A percentile compares a stretch with the other conserved stretches of the same genome.
phyloP scores from a whole-genome alignment of 2,113 vertebrate genomes.

The Microtus ochrogaster region DNA sequence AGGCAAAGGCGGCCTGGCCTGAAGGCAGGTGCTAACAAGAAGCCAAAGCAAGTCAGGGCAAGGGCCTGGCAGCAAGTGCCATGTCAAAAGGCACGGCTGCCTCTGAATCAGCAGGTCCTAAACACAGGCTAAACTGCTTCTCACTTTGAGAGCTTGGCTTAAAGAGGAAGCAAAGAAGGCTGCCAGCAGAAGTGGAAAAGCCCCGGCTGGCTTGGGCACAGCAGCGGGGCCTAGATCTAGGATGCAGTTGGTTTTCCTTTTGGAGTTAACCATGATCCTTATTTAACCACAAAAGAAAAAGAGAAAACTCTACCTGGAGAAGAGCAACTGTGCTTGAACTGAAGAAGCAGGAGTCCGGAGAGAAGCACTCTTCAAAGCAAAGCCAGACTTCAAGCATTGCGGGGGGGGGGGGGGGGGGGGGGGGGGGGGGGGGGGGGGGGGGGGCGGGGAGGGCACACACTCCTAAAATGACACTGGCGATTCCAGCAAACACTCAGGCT shows the following conservation, averaged over 20 bases:
- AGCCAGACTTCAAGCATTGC: not conserved
- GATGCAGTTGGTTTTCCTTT: slow-evolving; percentile 52
- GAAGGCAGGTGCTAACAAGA: not conserved
- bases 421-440: not conserved
- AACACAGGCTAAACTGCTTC: slow-evolving; percentile 40
- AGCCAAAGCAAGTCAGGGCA: not conserved
- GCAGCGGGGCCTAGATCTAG: not conserved
- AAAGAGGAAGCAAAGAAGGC: slow-evolving; percentile 53
- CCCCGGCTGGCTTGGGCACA: not conserved
- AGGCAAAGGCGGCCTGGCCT: not conserved
- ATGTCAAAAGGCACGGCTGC: not conserved
- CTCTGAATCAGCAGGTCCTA: slow-evolving; percentile 54
- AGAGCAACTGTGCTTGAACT: not conserved
- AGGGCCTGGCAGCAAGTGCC: not conserved
- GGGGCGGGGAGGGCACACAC: not conserved
- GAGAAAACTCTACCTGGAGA: not conserved
- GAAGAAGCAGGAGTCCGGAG: not conserved
- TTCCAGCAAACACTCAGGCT: slow-evolving; percentile 10
- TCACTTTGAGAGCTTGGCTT: slow-evolving; percentile 6
- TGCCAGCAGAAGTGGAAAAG: not conserved
- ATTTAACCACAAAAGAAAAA: slow-evolving; percentile 52
- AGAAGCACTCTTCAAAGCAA: slow-evolving; percentile 28
- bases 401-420: not conserved
- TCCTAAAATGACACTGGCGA: not conserved
- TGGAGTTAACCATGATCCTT: slow-evolving; percentile 59